Conservation (phyloP, 2,888 invertebrate species). For the Andrena hattorfiana region DNA sequence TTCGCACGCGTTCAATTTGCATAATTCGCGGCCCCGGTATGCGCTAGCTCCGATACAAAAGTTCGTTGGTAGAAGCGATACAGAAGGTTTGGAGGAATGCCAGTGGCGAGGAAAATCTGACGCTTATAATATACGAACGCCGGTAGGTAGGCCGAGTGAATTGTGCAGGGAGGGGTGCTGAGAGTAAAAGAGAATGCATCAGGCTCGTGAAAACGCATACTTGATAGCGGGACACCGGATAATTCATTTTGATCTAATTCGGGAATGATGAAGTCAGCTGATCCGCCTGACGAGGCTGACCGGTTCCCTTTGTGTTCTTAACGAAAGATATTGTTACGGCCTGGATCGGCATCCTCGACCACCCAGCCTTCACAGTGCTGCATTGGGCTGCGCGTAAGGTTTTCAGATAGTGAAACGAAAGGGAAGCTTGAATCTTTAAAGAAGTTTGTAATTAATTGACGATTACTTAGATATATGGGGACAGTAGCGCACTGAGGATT, state of each 20-base stretch:
- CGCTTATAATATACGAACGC: constrained; percentile 61
- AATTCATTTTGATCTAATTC: constrained; percentile 66
- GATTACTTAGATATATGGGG: no score
- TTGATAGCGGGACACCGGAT: constrained; percentile 52
- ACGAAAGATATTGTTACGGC: constrained; percentile 10
- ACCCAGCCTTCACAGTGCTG: no score
- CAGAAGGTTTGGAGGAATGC: constrained; percentile 64
- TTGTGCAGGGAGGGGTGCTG: constrained; percentile 36
- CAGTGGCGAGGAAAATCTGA: constrained; percentile 66
- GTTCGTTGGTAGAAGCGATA: constrained; percentile 59
- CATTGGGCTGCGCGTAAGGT: not conserved
- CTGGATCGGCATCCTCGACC: no score
- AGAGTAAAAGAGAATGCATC: constrained; percentile 59
- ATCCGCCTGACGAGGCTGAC: constrained; percentile 23
- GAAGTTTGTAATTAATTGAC: no score
- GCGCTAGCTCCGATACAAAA: constrained; percentile 33
- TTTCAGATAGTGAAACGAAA: not conserved
- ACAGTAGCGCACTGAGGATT: no score
- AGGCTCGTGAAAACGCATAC: constrained; percentile 57
- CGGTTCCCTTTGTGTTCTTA: constrained; percentile 18
- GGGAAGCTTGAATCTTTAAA: no score
- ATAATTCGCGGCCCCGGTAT: constrained; percentile 11
- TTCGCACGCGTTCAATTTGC: constrained; percentile 3
- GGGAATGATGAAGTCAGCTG: constrained; percentile 53
- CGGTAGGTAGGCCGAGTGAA: constrained; percentile 47